Percentiles rank a stretch among this genome's conserved stretches.
phyloP scores from a whole-genome alignment of 1,140 invertebrate species.

The Lepidurus arcticus region DNA sequence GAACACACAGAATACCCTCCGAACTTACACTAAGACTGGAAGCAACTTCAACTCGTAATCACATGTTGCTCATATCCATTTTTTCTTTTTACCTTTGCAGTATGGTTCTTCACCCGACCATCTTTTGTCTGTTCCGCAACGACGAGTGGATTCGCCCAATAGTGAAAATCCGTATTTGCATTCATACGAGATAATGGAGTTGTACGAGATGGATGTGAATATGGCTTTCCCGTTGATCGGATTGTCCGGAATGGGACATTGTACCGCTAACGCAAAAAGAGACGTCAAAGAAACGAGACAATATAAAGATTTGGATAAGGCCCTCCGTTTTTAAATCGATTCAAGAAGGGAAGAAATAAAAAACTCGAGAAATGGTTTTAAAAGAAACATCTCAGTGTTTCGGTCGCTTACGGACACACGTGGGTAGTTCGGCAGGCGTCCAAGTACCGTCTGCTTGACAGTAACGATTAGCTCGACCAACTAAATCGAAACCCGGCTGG shows the following conservation, averaged over 20 bases:
- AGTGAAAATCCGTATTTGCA: constrained; percentile 87
- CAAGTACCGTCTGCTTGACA: constrained; percentile 76
- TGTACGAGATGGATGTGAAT: constrained; percentile 88
- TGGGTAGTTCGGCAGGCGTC: constrained; percentile 80
- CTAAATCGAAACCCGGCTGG: constrained; percentile 82
- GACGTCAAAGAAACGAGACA: not conserved
- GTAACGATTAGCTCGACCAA: constrained; percentile 71
- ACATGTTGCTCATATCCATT: constrained; percentile 14
- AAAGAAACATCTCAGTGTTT: not conserved
- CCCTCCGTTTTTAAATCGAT: constrained; percentile 1
- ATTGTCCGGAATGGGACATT: constrained; percentile 78
- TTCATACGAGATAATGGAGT: constrained; percentile 85
- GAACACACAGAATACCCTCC: not conserved
- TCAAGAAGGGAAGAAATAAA: not conserved
- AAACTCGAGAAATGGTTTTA: not conserved
- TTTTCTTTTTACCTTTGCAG: constrained; percentile 65
- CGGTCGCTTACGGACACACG: constrained; percentile 67
- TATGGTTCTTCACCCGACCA: constrained; percentile 81
- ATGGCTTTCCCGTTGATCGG: constrained; percentile 85
- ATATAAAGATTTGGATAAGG: not conserved
- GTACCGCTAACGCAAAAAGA: constrained; percentile 56
- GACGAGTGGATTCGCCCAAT: constrained; percentile 75
- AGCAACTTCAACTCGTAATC: not conserved
- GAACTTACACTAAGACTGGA: not conserved
- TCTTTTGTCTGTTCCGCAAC: constrained; percentile 75